Conservation (phyloP, 2,888 invertebrate genomes). For the Eupeodes luniger region DNA sequence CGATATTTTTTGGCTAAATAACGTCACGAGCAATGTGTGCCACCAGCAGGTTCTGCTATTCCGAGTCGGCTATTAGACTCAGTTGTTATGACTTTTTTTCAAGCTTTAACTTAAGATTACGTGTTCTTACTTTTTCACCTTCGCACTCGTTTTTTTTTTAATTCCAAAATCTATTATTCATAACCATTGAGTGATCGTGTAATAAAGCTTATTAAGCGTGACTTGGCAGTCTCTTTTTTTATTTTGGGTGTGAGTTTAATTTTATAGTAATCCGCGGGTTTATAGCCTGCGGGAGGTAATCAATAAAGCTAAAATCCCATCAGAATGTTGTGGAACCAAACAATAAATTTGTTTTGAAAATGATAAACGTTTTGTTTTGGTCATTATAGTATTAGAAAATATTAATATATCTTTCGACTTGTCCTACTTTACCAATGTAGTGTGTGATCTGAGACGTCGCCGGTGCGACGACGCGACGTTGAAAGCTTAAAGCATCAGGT, state of each 20-base stretch:
- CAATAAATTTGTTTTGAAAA: background rate
- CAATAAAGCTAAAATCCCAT: background rate
- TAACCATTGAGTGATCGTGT: no score
- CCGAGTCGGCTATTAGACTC: no score
- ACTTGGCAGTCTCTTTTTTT: background rate
- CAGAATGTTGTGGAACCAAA: background rate
- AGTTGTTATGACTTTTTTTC: no score
- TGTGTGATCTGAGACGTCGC: background rate
- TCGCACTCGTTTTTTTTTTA: no score
- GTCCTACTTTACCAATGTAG: background rate
- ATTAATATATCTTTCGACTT: background rate
- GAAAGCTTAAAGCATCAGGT: conserved; percentile 12
- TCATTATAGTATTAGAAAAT: background rate
- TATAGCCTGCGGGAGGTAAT: background rate
- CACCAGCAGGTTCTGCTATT: no score
- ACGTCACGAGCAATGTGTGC: no score
- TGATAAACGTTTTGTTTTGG: background rate
- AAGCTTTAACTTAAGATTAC: no score
- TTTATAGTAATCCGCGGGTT: background rate
- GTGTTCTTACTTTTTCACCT: no score
- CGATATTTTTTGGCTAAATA: no score
- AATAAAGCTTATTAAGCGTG: background rate
- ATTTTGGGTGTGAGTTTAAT: background rate
- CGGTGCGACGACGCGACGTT: background rate
- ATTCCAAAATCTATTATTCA: no score